Evolutionary conservation across 2,888 invertebrate genomes (phyloP), one percentile per base, ranked within the genome.

Genomic region (Carcina quercana): DNA sequence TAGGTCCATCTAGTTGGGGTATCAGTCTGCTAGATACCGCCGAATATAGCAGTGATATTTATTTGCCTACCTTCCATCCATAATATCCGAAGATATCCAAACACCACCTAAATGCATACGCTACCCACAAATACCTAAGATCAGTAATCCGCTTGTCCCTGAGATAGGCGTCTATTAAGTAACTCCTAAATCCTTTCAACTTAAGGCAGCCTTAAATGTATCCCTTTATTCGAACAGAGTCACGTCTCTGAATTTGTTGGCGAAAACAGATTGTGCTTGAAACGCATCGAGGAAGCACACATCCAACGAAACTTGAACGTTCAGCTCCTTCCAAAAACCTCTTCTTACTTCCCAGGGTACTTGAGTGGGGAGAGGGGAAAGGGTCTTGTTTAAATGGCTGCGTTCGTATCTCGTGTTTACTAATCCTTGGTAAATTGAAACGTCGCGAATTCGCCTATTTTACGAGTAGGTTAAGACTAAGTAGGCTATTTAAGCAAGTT

Each of bases 381-480:
- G 19, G 44, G 22, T 46, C 43, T 40, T n/a, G 12, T 28, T 31
- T 35, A 19, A 14, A 29, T 53, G 51, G 54, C 33, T 25, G 29
- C 39, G 45, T 12, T 24, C 11, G n/a, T n/a, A n/a, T n/a, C n/a
- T n/a, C n/a, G 38, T 45, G 45, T 40, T 43, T 38, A 51, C 55
- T 56, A 60, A 65, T 62, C 60, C 55, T 40, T 44, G 34, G 57
- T 58, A 61, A 65, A 67, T 63, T 63, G 60, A 61, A 63, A 60
- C 53, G 45, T 43, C 39, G 42, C 40, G 46, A 51, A 45, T 40
- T 47, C 38, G 34, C 37, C 38, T 45, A 38, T 50, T 50, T 47
- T 42, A 40, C 32, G 38, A 42, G 32, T 32, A 13, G 25, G 19
- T 30, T 39, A 30, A 32, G 21, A 17, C 7, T 5, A 17, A 17